Base-by-base conservation (phyloP, 2,113 vertebrate genomes). In the Mandrillus leucophaeus region DNA sequence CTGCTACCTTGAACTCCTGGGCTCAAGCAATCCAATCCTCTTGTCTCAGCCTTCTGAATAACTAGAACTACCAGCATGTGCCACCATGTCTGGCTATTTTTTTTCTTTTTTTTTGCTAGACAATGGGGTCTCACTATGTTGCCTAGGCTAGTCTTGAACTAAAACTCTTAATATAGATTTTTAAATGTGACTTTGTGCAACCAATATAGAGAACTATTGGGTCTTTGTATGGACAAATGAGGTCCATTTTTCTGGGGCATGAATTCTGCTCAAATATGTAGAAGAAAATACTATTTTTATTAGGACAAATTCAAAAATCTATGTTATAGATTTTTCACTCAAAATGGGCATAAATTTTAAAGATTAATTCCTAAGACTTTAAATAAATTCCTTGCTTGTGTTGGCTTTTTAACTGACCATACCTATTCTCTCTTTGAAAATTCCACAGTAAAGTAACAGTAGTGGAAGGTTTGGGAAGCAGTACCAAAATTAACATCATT, bases 401-500 rank as follows among this genome's bases (percentile, higher is more conserved):
- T 35, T 59, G 14, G 17, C 50, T 57, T 73, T 57, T 78, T 92
- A 11, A 16, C 8, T 92, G 55, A 72, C 23, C 18, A 27, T 38
- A n/a, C 12, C 78, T 22, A 83, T 80, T 87, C 35, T 86, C 25
- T 88, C 6, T n/a, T 86, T 20, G 22, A 55, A 89, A 64, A 90
- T 73, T 88, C n/a, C 40, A 6, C 43, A 40, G 83, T 57, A 92
- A 79, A 95, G 72, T 86, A 87, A 79, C 13, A 80, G 38, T 86
- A 75, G 40, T 50, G 25, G 59, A 82, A 85, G 11, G 6, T 93
- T 92, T 81, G n/a, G 35, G 35, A 97, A 8, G 25, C 4, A 75
- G 50, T 43, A 79, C 12, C 66, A 80, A 93, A 75, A 76, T 91
- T 70, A 76, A 78, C n/a, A 90, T 68, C 95, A 59, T 92, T 75